Evolutionary conservation across 2,797 vertebrate genomes (phyloP), one percentile per base, ranked within the genome.

Genomic region (Sebastes flavidus): DNA sequence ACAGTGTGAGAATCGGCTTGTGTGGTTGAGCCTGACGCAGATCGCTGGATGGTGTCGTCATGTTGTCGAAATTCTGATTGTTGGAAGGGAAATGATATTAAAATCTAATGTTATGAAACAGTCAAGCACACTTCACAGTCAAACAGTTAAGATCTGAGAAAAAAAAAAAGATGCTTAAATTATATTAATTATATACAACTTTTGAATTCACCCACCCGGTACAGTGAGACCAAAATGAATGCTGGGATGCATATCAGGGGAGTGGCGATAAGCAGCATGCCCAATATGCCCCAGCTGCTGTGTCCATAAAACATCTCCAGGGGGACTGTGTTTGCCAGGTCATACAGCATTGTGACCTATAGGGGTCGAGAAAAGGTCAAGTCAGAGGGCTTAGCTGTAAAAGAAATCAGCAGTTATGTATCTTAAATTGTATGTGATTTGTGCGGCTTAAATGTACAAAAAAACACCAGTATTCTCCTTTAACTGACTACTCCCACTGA

Each of bases 221-320:
- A 83, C 14, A 93, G 11, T 2, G 88, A 5, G n/a, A 94, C 2
- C 0, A 95, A 46, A 20, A 94, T 58, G 72, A 88, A 95, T 3
- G 71, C 3, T 2, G 95, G 95, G 85, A 96, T 94, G 82, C 94
- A 96, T 5, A 93, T 22, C 65, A 96, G 81, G 1, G 95, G 94
- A 13, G 72, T 55, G 27, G 83, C 0, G 5, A 93, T 65, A 22
- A 96, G 90, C 16, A 95, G 10, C 1, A 14, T 2, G 8, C 75
- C 83, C 6, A 96, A 0, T 0, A 0, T 0, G 0, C 12, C 63
- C 81, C 76, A 78, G 12, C 1, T 0, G 0, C 75, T 79, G 1
- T 66, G 56, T 0, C 0, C 0, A 16, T 73, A 84, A 2, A 67
- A 30, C 3, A 66, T 2, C 0, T 0, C 0, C 0, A 75, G 0